These are phyloP conservation scores for Clepsis dumicolana DNA, from an alignment of 2,888 invertebrate genomes.

Conservation along the genomic window DNA sequence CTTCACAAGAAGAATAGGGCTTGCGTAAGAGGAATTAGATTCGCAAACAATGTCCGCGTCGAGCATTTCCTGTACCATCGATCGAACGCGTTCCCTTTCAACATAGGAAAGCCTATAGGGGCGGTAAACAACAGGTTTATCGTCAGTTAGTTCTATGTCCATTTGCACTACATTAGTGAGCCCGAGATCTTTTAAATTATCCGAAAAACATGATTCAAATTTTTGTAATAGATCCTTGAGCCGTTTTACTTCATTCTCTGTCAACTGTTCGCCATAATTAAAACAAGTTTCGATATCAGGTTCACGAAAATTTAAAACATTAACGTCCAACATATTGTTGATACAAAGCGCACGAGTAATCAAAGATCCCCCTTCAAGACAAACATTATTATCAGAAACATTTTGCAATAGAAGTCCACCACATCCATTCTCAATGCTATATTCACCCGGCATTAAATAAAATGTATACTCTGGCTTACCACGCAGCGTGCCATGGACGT, in stretches of 20 bases:
- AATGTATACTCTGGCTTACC: no score
- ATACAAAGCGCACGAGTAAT: not conserved
- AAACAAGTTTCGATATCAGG: not conserved
- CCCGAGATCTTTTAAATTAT: not conserved
- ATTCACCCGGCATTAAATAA: no score
- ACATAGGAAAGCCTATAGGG: no score
- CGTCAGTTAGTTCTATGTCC: not conserved
- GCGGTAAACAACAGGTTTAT: not conserved
- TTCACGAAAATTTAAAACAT: not conserved
- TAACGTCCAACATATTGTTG: not conserved
- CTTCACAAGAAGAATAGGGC: no score
- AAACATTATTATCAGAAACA: not conserved
- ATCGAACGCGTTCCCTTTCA: no score
- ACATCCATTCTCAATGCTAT: no score
- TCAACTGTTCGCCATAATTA: not conserved
- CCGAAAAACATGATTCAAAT: not conserved
- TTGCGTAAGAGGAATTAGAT: no score
- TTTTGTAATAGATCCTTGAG: not conserved
- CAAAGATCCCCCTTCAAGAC: not conserved
- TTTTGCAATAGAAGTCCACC: not conserved
- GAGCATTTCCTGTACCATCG: no score
- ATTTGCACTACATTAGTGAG: not conserved
- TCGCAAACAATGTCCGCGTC: no score
- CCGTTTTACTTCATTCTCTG: not conserved
- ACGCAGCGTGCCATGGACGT: no score